A percentile compares a stretch with the other conserved stretches of the same genome.
These are phyloP conservation scores for Gymnogyps californianus DNA, from an alignment of 2,113 vertebrate genomes.

Conservation along the genomic window DNA sequence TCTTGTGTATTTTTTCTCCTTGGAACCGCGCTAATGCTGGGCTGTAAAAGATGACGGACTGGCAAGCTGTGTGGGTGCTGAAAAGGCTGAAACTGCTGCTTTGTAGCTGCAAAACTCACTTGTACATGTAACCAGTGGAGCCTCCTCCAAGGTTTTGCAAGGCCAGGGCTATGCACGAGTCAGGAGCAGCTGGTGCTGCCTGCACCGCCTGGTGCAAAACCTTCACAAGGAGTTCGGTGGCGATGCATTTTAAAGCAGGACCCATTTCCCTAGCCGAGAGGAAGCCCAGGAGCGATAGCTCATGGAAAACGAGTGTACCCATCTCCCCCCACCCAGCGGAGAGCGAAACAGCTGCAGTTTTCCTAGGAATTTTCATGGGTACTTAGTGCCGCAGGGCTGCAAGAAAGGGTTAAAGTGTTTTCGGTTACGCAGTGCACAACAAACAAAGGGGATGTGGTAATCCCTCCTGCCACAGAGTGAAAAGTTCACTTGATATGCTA, in stretches of 20 bases:
- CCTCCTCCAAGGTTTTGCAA: background rate
- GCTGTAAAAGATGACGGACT: background rate
- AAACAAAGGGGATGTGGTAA: conserved; percentile 61
- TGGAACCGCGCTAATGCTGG: background rate
- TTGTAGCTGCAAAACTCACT: background rate
- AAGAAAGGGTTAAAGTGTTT: conserved; percentile 66
- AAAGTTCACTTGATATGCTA: conserved; percentile 66
- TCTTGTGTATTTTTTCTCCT: background rate
- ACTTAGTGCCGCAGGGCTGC: conserved; percentile 21
- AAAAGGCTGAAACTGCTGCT: background rate
- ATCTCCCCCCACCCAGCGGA: background rate
- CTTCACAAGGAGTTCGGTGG: background rate
- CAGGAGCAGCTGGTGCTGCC: background rate
- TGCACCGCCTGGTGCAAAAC: background rate
- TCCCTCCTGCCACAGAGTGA: conserved; percentile 60
- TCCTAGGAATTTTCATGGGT: conserved; percentile 54
- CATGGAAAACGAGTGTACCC: background rate
- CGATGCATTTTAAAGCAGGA: background rate
- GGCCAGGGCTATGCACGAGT: background rate
- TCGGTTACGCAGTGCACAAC: conserved; percentile 12
- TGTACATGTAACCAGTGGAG: background rate
- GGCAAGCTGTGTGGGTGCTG: background rate
- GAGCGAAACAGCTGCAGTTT: conserved; percentile 54
- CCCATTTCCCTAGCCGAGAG: background rate
- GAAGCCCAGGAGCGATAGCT: background rate